phyloP scores from a whole-genome alignment of 1,140 invertebrate genomes.

The Apis mellifera region Amel_HAv3.1 CM009932.2:12962501-12963000 shows the following conservation, averaged over 20 bases:
- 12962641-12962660: conserved; percentile 18
- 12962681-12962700: neutral
- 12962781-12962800: no score
- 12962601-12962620: neutral
- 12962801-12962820: conserved; percentile 30
- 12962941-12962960: conserved; percentile 41
- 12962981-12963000: neutral
- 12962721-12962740: neutral
- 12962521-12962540: no score
- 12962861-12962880: conserved; percentile 56
- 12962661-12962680: conserved; percentile 1
- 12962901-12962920: conserved; percentile 35
- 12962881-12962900: conserved; percentile 56
- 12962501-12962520: no score
- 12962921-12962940: conserved; percentile 28
- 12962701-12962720: neutral
- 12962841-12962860: conserved; percentile 56
- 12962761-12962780: neutral
- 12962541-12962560: no score
- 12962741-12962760: neutral
- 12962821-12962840: conserved; percentile 57
- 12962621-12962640: conserved; percentile 2
- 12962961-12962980: conserved; percentile 31
- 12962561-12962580: no score
- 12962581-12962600: no score